phyloP scores from a whole-genome alignment of 2,888 invertebrate genomes.

The Trichopria drosophilae region DNA sequence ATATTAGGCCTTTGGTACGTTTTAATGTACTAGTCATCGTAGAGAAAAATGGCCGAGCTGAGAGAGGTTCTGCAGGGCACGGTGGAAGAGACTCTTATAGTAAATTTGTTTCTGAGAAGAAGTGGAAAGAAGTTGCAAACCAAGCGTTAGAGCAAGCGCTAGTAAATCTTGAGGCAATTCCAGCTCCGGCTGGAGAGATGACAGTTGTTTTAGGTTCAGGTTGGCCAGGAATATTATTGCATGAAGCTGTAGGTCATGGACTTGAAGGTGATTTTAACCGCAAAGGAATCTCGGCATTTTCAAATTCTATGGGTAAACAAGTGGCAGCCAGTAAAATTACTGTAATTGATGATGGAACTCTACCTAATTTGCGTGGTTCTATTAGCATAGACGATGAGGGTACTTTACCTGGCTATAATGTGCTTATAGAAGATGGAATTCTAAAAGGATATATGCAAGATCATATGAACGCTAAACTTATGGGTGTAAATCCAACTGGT shows the following conservation, averaged over 20 bases:
- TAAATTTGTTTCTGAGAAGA: slow-evolving; percentile 27
- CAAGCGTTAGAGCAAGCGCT: slow-evolving; percentile 25
- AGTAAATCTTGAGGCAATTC: slow-evolving; percentile 28
- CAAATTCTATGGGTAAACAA: slow-evolving; percentile 22
- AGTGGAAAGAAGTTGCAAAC: slow-evolving; percentile 29
- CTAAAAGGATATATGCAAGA: slow-evolving; percentile 28
- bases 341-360: slow-evolving; percentile 26
- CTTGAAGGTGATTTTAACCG: slow-evolving; percentile 25
- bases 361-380: slow-evolving; percentile 23
- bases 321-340: slow-evolving; percentile 23
- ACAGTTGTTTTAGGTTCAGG: slow-evolving; percentile 25
- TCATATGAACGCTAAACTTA: slow-evolving; percentile 24
- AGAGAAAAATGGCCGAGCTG: slow-evolving; percentile 21
- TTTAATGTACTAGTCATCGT: slow-evolving; percentile 26
- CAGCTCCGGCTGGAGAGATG: slow-evolving; percentile 26
- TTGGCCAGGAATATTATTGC: slow-evolving; percentile 25
- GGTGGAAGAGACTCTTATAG: slow-evolving; percentile 27
- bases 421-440: slow-evolving; percentile 21
- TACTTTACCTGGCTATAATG: slow-evolving; percentile 16
- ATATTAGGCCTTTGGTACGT: slow-evolving; percentile 24
- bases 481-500: slow-evolving; percentile 26
- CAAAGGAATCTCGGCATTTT: slow-evolving; percentile 22
- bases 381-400: slow-evolving; percentile 25
- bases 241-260: slow-evolving; percentile 28
- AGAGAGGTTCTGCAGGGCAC: slow-evolving; percentile 25